Evolutionary conservation across 2,888 invertebrate species (phyloP).

Genomic region (Rhaphigaster nebulosa): DNA sequence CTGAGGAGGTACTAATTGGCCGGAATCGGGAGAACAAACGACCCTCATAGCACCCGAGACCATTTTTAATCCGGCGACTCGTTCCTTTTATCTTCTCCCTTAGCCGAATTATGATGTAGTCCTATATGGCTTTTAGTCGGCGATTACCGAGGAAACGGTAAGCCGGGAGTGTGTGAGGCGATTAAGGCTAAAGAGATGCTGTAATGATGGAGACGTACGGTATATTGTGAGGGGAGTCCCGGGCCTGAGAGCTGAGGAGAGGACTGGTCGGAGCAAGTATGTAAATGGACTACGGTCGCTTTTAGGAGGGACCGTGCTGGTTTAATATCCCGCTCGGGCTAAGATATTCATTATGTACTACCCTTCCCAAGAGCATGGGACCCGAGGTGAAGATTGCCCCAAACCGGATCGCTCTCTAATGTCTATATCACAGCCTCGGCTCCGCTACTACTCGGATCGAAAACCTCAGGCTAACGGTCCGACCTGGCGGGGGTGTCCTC

Average conservation of each 20-base stretch:
- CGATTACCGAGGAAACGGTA: constrained; percentile 24
- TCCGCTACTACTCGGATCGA: constrained; percentile 56
- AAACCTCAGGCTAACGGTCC: constrained; percentile 58
- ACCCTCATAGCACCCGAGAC: background rate
- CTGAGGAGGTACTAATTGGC: background rate
- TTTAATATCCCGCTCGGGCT: constrained; percentile 53
- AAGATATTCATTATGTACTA: constrained; percentile 56
- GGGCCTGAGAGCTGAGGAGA: background rate
- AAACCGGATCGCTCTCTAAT: constrained; percentile 63
- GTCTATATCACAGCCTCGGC: constrained; percentile 62
- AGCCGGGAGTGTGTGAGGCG: background rate
- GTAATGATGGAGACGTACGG: constrained; percentile 57
- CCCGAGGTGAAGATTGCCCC: constrained; percentile 63
- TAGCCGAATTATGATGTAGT: constrained; percentile 41
- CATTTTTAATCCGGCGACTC: background rate
- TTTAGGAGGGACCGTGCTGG: constrained; percentile 43
- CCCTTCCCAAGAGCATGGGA: background rate
- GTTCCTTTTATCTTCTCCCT: background rate
- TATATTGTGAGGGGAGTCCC: background rate
- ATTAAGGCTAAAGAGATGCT: constrained; percentile 38
- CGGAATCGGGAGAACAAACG: background rate
- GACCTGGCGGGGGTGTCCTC: background rate
- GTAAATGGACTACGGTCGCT: background rate
- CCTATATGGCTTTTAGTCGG: constrained; percentile 9
- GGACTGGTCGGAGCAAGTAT: constrained; percentile 54